Base-by-base conservation (phyloP, 2,888 invertebrate species). In the Coelopa pilipes region DNA sequence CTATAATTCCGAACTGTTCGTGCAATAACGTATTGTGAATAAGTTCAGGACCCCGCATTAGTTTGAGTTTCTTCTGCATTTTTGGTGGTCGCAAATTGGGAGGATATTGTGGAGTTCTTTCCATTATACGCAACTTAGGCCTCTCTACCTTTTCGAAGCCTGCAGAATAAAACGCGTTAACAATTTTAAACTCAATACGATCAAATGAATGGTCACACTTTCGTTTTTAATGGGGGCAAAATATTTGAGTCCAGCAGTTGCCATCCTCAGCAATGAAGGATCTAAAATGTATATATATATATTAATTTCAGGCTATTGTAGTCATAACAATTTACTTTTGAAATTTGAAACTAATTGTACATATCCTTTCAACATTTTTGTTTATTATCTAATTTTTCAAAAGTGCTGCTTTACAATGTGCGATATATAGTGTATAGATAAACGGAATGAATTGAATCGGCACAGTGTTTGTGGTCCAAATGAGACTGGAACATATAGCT, bases 1-100 rank as follows among this genome's bases (percentile, higher is more conserved):
- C 96, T 87, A 97, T 90, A 78, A 99, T 92, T 60, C 97, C 99
- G 90, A 92, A 99, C 83, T 99, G 98, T 82, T 95, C 93, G 81
- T 98, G 93, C 75, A 96, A 90, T 13, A 99, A 88, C 70, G 91
- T 90, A 80, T 94, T 98, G 82, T 99, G 97, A 34, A 96, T 85
- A 7, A 85, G 77, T 87, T 99, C 99, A 0, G 97, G 97, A 0
- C 98, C 98, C 84, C 97, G 89, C 94, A 97, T 96, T 55, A 93
- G 91, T n/a, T 90, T 89, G 1, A 97, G 87, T 70, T 90, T 90
- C 83, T 96, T 97, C 78, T 93, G 92, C 94, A 95, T 96, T 89
- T 95, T 96, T 3, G 93, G 94, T 21, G 94, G 90, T 78, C 91
- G 91, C 47, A 93, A 81, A 76, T 90, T 91, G 0, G 92, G 81